Percentiles rank a stretch among this genome's conserved stretches.
Conservation (phyloP, 2,888 invertebrate species). For the Lottia scabra region DNA sequence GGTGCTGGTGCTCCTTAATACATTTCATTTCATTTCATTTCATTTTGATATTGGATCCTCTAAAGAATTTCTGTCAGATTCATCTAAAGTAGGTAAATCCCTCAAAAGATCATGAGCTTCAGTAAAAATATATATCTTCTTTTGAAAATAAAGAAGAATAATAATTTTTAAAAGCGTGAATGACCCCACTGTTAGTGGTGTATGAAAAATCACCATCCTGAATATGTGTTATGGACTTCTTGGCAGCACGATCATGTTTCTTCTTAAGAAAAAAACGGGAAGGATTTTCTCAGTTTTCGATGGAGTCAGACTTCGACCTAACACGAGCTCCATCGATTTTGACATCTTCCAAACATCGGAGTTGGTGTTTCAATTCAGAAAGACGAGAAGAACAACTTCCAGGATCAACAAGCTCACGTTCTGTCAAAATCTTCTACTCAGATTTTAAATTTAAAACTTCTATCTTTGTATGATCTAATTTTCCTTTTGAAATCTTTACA, state of each 20-base stretch:
- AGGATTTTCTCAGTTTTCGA: slow-evolving; percentile 15
- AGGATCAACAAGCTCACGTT: slow-evolving; percentile 1
- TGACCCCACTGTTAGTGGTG: too few relatives aligned
- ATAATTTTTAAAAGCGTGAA: too few relatives aligned
- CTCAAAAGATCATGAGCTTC: neutral
- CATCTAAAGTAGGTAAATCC: slow-evolving; percentile 9
- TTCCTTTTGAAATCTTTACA: too few relatives aligned
- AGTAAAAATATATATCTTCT: too few relatives aligned
- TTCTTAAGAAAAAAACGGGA: slow-evolving; percentile 17
- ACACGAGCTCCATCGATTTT: slow-evolving; percentile 6
- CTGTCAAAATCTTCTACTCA: neutral
- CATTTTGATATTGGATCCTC: slow-evolving; percentile 9
- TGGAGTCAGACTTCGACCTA: slow-evolving; percentile 10
- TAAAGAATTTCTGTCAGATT: neutral
- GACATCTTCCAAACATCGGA: neutral
- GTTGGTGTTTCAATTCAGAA: slow-evolving; percentile 6
- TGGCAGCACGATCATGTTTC: neutral
- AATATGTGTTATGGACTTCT: too few relatives aligned
- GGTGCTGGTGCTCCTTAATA: too few relatives aligned
- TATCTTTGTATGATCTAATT: too few relatives aligned
- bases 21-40: slow-evolving; percentile 15
- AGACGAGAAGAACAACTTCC: slow-evolving; percentile 6
- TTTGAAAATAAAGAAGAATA: too few relatives aligned
- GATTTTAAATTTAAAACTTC: neutral
- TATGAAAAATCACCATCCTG: too few relatives aligned